A percentile compares a stretch with the other conserved stretches of the same genome.
Conservation (phyloP, 2,113 vertebrate species). For the Anthoscopus minutus region DNA sequence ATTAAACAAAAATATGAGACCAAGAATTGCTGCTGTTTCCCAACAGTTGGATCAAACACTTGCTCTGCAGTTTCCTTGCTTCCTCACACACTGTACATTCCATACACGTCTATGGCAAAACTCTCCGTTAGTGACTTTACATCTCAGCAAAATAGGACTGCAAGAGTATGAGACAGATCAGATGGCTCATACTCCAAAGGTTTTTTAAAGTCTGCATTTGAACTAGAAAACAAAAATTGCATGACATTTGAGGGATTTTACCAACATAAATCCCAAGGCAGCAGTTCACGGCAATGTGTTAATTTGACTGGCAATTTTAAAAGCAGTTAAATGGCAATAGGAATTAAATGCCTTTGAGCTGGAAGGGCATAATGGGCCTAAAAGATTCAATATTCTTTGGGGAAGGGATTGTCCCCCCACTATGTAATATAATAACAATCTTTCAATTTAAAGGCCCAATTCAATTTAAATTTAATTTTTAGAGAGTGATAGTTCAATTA, state of each 20-base stretch:
- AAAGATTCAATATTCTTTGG: conserved; percentile 12
- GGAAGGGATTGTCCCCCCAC: not conserved
- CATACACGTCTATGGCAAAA: not conserved
- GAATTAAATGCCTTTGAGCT: conserved; percentile 7
- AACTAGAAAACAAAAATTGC: conserved; percentile 26
- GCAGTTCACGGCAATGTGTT: not conserved
- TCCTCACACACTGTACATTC: not conserved
- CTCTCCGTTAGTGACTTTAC: not conserved
- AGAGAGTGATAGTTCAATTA: not conserved
- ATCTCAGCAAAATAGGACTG: not conserved
- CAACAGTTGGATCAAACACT: not conserved
- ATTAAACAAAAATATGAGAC: not conserved
- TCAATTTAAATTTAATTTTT: too few relatives aligned
- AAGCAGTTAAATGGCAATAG: conserved; percentile 30
- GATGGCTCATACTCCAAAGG: not conserved
- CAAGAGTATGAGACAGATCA: not conserved
- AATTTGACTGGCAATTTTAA: conserved; percentile 41
- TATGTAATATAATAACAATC: not conserved
- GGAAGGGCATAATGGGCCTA: not conserved
- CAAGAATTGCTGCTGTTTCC: not conserved
- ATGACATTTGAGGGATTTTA: conserved; percentile 29
- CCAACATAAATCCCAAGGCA: conserved; percentile 8
- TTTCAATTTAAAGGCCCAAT: not conserved
- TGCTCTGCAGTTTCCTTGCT: not conserved
- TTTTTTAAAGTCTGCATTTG: not conserved